Conservation (phyloP, 2,113 vertebrate genomes). For the Haplochromis vanheusdeni region DNA sequence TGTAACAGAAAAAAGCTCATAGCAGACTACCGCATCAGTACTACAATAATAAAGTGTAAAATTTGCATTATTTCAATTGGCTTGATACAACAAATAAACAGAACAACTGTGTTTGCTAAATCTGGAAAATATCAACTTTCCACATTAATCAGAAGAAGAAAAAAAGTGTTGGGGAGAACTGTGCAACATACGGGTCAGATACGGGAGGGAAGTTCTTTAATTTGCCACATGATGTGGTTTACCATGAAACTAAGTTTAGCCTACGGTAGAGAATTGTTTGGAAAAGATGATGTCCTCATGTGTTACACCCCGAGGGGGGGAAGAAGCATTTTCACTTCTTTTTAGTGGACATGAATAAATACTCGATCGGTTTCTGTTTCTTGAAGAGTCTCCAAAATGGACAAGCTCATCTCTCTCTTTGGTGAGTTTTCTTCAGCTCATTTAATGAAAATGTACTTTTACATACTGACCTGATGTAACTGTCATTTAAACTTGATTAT, state of each 20-base stretch:
- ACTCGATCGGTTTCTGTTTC: background rate
- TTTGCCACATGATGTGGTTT: background rate
- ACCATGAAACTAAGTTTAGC: background rate
- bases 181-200: background rate
- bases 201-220: background rate
- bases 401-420: background rate
- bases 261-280: background rate
- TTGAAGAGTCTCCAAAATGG: conserved; percentile 12
- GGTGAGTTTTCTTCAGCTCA: conserved; percentile 46
- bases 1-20: background rate
- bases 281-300: background rate
- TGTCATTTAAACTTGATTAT: background rate
- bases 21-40: background rate
- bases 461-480: background rate
- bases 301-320: background rate
- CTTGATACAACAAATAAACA: background rate
- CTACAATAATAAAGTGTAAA: background rate
- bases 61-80: background rate
- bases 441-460: background rate
- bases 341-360: background rate
- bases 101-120: background rate
- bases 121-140: background rate
- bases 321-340: conserved; percentile 40
- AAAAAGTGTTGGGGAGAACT: background rate
- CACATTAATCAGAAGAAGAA: background rate